Evolutionary conservation across 1,140 invertebrate species (phyloP).

Genomic region (Cydia pomonella): DNA sequence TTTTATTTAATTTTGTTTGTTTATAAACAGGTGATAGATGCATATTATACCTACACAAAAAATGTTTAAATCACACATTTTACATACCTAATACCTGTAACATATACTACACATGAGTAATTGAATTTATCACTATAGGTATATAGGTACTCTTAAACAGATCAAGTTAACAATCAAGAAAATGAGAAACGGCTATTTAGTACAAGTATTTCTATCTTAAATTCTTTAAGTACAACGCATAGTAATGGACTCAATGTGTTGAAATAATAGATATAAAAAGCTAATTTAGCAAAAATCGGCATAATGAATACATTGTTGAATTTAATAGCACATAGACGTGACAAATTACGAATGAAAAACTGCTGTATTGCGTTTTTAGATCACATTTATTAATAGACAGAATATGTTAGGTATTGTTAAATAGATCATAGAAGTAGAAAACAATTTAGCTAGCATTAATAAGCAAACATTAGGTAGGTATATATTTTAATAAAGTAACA

Average conservation of each 20-base stretch:
- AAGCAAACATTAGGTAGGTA: not conserved
- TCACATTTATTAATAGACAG: constrained; percentile 5
- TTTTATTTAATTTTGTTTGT: constrained; percentile 27
- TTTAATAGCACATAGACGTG: constrained; percentile 8
- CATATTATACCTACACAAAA: no score
- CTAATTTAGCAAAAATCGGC: not conserved
- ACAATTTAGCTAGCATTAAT: not conserved
- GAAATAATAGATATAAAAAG: not conserved
- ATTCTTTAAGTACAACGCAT: no score
- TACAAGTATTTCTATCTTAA: no score
- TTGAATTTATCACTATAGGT: no score
- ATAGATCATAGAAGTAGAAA: not conserved
- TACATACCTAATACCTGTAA: no score
- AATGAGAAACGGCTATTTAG: no score
- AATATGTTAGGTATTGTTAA: not conserved
- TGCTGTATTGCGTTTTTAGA: not conserved
- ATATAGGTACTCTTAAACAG: no score
- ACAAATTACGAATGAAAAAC: not conserved
- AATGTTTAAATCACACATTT: no score
- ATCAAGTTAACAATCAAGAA: no score
- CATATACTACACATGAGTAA: no score
- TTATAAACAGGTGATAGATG: constrained; percentile 31
- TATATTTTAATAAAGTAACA: not conserved
- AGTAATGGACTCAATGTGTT: no score
- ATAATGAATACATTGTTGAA: not conserved